Conservation (phyloP, 2,113 vertebrate genomes). For the Calidris pygmaea region DNA sequence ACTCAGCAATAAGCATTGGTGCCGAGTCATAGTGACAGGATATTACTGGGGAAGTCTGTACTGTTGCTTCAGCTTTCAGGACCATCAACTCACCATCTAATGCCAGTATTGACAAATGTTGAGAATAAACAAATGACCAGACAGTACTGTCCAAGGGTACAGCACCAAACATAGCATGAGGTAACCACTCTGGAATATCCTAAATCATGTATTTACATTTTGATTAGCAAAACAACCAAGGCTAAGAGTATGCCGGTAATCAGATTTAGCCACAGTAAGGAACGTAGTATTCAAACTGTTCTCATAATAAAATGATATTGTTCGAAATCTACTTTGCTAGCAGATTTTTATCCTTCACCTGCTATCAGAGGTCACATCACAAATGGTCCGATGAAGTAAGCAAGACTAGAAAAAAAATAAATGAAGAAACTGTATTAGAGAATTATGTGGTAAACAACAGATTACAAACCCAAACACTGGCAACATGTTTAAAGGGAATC, state of each 20-base stretch:
- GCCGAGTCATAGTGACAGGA: neutral
- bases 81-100: neutral
- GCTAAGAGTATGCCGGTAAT: too few relatives aligned
- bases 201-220: neutral
- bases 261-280: neutral
- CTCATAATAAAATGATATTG: neutral
- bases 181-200: neutral
- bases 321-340: conserved; percentile 1
- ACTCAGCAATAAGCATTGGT: neutral
- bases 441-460: neutral
- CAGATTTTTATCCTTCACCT: conserved; percentile 22
- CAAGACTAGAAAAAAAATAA: conserved; percentile 16
- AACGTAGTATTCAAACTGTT: neutral
- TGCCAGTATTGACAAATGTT: neutral
- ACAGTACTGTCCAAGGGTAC: neutral
- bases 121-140: neutral
- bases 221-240: neutral
- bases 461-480: neutral
- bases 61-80: neutral
- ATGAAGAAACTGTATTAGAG: neutral
- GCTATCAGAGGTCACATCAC: neutral
- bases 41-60: neutral
- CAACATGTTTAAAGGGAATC: conserved; percentile 25
- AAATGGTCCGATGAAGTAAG: neutral
- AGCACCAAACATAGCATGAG: neutral